phyloP scores from a whole-genome alignment of 1,140 invertebrate species.

The Andrena cerasifolii region DNA sequence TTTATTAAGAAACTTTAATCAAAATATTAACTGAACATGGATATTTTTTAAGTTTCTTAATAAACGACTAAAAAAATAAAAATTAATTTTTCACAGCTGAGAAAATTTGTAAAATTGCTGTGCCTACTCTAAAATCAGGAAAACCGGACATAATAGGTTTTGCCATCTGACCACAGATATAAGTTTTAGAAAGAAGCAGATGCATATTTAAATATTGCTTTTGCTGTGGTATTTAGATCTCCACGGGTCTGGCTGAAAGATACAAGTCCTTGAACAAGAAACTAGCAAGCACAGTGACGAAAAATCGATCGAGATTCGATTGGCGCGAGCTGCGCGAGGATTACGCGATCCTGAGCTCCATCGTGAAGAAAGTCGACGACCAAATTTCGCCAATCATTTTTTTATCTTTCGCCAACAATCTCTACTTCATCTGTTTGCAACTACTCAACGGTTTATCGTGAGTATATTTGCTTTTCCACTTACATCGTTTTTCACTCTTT shows the following conservation, averaged over 20 bases:
- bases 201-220: not conserved
- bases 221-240: constrained; percentile 63
- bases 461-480: constrained; percentile 52
- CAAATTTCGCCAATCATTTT: constrained; percentile 84
- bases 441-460: constrained; percentile 88
- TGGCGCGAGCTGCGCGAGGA: constrained; percentile 84
- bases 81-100: too few species aligned
- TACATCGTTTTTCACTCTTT: too few species aligned
- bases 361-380: constrained; percentile 84
- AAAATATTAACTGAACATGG: too few species aligned
- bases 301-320: constrained; percentile 61
- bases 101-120: too few species aligned
- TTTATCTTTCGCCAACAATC: constrained; percentile 87
- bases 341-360: constrained; percentile 83
- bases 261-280: constrained; percentile 75
- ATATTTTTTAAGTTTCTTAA: too few species aligned
- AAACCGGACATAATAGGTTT: too few species aligned
- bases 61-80: too few species aligned
- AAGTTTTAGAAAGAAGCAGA: too few species aligned
- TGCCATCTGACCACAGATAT: too few species aligned
- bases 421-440: constrained; percentile 89
- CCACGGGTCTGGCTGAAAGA: constrained; percentile 77
- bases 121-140: too few species aligned
- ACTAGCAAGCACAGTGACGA: constrained; percentile 47
- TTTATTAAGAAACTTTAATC: too few species aligned